phyloP scores from a whole-genome alignment of 2,797 vertebrate genomes.

The Coregonus suidteri region DNA sequence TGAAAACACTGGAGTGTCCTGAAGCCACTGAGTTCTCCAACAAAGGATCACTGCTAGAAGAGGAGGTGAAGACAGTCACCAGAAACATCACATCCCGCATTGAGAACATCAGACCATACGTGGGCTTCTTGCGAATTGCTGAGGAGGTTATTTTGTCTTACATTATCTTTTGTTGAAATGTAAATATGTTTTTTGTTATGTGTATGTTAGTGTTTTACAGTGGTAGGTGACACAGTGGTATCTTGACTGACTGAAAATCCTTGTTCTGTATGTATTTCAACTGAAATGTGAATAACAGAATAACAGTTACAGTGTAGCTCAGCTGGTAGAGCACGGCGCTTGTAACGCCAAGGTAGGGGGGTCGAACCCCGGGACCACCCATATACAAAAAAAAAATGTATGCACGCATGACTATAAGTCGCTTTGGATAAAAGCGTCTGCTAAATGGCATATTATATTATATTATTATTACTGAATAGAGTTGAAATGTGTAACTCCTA shows the following conservation, averaged over 20 bases:
- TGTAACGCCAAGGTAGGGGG: too few relatives aligned
- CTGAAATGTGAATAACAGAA: background rate
- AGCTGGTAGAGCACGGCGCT: too few relatives aligned
- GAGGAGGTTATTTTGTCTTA: constrained; percentile 75
- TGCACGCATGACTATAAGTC: too few relatives aligned
- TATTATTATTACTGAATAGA: background rate
- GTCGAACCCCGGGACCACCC: too few relatives aligned
- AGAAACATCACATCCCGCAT: constrained; percentile 69
- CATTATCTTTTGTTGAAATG: background rate
- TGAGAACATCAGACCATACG: constrained; percentile 71
- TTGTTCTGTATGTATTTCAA: background rate
- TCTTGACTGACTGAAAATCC: background rate
- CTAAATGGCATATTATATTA: too few relatives aligned
- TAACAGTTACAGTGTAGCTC: background rate
- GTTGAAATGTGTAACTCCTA: background rate
- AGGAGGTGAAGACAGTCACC: constrained; percentile 75
- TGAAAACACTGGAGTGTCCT: constrained; percentile 64
- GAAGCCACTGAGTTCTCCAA: constrained; percentile 65
- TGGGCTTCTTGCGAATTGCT: constrained; percentile 76
- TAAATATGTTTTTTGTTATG: background rate
- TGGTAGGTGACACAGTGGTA: background rate
- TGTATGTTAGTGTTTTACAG: background rate
- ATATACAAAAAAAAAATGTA: too few relatives aligned
- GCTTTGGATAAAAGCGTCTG: too few relatives aligned
- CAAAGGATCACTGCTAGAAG: constrained; percentile 62